Conservation (phyloP, 1,140 invertebrate genomes). For the Brachionus plicatilis region DNA sequence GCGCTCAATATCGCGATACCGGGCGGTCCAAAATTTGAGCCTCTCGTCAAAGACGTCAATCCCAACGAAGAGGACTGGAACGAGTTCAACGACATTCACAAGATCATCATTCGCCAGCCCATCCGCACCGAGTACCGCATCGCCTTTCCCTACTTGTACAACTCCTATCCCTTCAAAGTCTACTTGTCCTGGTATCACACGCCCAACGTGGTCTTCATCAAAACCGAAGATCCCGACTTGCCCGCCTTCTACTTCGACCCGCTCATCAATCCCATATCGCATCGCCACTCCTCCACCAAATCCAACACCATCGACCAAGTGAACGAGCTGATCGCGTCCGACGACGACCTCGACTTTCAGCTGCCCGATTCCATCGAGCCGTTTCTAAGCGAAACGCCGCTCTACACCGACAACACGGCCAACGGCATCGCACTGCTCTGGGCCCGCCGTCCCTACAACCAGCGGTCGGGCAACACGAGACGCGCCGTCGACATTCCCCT, state of each 20-base stretch:
- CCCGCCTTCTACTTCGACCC: conserved; percentile 99
- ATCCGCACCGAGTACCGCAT: conserved; percentile 98
- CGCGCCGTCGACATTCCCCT: conserved; percentile 92
- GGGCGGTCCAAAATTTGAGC: conserved; percentile 98
- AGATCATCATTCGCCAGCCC: conserved; percentile 97
- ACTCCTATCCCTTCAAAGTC: conserved; percentile 88
- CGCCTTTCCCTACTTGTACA: conserved; percentile 97
- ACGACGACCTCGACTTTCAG: conserved; percentile 81
- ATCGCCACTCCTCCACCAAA: conserved; percentile 77
- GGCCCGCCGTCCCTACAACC: conserved; percentile 94
- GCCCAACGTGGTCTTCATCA: conserved; percentile 97
- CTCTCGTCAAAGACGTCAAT: conserved; percentile 93
- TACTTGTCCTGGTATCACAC: conserved; percentile 87
- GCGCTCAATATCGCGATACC: conserved; percentile 99
- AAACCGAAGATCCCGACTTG: conserved; percentile 99
- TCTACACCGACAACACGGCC: conserved; percentile 97
- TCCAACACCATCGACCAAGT: conserved; percentile 4
- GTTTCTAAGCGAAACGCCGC: conserved; percentile 84
- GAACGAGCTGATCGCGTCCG: neutral
- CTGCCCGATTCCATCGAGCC: conserved; percentile 82
- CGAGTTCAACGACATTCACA: conserved; percentile 99
- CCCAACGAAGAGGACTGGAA: conserved; percentile 99
- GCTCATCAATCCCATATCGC: conserved; percentile 95
- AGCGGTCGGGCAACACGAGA: conserved; percentile 74
- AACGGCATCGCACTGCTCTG: conserved; percentile 97